Evolutionary conservation across 2,888 invertebrate genomes (phyloP), one percentile per base, ranked within the genome.

Genomic region (Vesta saturnalis): DNA sequence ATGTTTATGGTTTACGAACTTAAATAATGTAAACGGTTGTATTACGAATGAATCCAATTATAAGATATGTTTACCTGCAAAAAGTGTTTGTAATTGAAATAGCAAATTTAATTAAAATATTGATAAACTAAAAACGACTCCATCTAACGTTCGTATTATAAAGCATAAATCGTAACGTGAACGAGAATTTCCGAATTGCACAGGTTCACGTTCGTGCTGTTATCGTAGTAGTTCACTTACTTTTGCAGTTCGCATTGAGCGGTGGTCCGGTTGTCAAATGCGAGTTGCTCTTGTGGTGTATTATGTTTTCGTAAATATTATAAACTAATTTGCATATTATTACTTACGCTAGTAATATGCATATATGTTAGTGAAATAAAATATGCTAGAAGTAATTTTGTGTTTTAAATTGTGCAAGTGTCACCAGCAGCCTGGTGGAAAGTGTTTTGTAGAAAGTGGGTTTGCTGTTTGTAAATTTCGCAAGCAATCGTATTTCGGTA

Each of bases 381-480:
- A 78, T 77, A 81, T 80, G 81, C 79, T 76, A 78, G 71, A 77
- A 76, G 77, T 73, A 77, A 77, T 80, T 77, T 76, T 78, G 80
- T 81, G 80, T 78, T 73, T 78, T 69, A 79, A 80, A 80, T 81
- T 80, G 81, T 82, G 81, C 77, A 79, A 79, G 81, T 82, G 81
- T 78, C 70, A 71, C 77, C 78, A 78, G 77, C 77, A 74, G 73
- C 71, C 78, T 80, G 75, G 74, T 76, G 82, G 80, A 82, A 81
- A 82, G 81, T 83, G 82, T 78, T 77, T 77, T 76, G 74, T 82
- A 83, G 82, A 83, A 83, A 83, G 83, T 83, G 82, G 82, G 79
- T 82, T 83, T 80, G 79, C 78, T 77, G 76, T 78, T 79, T 77
- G 77, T 77, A 77, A 78, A 77, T 81, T 81, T 80, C 78, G 80